Evolutionary conservation across 2,888 invertebrate species (phyloP).

Genomic region (Sceliomorpha sp.): DNA sequence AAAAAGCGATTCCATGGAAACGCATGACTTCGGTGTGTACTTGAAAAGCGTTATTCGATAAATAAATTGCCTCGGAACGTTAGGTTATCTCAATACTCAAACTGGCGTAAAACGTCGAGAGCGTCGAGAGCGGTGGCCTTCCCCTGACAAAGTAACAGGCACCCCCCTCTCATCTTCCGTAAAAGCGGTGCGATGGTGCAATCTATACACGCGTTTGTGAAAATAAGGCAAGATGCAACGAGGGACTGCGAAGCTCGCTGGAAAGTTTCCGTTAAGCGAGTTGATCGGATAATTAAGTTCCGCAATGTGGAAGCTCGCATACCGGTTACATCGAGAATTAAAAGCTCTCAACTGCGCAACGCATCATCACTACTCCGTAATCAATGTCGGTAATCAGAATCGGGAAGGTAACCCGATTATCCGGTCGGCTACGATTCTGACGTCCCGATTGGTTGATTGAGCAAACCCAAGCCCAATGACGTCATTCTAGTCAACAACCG

Average conservation of each 20-base stretch:
- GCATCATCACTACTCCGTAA: constrained; percentile 76
- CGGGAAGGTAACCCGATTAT: constrained; percentile 76
- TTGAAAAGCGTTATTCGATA: not conserved
- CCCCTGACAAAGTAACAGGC: constrained; percentile 36
- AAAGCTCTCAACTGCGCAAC: constrained; percentile 67
- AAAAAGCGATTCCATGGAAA: constrained; percentile 13
- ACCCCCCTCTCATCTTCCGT: constrained; percentile 22
- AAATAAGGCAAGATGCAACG: constrained; percentile 42
- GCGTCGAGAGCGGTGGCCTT: constrained; percentile 17
- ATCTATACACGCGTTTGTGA: constrained; percentile 40
- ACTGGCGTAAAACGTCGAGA: constrained; percentile 14
- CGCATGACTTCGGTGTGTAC: constrained; percentile 9
- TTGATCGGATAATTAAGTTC: constrained; percentile 72
- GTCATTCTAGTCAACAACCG: constrained; percentile 56
- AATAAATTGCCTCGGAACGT: not conserved
- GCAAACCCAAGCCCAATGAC: constrained; percentile 63
- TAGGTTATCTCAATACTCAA: constrained; percentile 8
- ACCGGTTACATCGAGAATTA: constrained; percentile 56
- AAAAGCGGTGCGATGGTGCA: constrained; percentile 29
- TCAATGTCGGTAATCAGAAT: constrained; percentile 77
- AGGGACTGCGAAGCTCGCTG: constrained; percentile 39
- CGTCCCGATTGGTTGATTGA: constrained; percentile 71
- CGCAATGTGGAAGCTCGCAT: constrained; percentile 63
- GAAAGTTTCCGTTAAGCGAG: constrained; percentile 61
- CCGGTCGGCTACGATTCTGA: constrained; percentile 70